Evolutionary conservation across 2,888 invertebrate genomes (phyloP), one percentile per base, ranked within the genome.

Genomic region (Drosophila subquinaria): DNA sequence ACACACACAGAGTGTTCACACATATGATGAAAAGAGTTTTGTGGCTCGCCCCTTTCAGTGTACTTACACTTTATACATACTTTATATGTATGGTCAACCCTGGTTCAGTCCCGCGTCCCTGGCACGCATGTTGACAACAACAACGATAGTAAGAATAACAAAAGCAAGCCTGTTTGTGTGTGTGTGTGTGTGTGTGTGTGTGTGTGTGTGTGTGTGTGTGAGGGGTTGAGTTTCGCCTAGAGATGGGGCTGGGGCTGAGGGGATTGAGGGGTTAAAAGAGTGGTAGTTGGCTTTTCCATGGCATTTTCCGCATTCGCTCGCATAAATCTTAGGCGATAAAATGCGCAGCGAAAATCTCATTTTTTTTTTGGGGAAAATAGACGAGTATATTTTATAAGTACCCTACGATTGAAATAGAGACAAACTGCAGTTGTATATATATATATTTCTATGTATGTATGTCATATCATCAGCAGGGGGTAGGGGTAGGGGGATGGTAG

Each of bases 321-420:
- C 83, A 84, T 85, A 84, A 84, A 81, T 81, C 81, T 81, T 73
- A 50, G 68, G 79, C 84, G 56, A 83, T 83, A 86, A 85, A 84
- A 85, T 86, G 84, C 86, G 84, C 86, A 84, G 82, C 79, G 50
- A 66, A 65, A 51, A 72, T 56, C 59, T 57, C 38, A 2, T 60
- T 67, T 59, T 33, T 43, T 55, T 35, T 33, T 57, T 61, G 33
- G 42, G 20, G 45, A 43, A 30, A 23, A 17, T 47, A 52, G 52
- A 40, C 40, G 15, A 40, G 40, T 20, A 17, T 17, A 43, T 43
- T 43, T 43, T 20, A 20, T 20, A 33, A 35, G 48, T 15, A 48
- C 48, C 23, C 45, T n/a, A 38, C n/a, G 42, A 38, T 47, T 20
- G 50, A 38, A n/a, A 60, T 45, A 40, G 65, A 59, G 65, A 59